Evolutionary conservation across 2,113 vertebrate species (phyloP).

Genomic region (Capra hircus): DNA sequence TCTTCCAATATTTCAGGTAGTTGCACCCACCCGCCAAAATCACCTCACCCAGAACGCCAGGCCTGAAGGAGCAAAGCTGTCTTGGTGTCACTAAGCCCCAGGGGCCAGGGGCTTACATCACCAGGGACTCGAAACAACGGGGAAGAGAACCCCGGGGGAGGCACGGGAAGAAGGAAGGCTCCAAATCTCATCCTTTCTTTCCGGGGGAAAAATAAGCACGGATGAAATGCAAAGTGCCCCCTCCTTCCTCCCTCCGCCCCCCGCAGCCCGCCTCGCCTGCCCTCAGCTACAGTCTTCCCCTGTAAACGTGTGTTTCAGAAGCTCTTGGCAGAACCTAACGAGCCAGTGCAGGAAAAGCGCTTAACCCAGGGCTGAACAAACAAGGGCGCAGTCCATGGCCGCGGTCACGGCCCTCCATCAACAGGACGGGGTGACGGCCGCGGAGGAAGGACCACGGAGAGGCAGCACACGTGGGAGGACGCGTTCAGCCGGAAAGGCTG

Average conservation of each 20-base stretch:
- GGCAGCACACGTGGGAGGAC: not conserved
- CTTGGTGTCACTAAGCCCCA: not conserved
- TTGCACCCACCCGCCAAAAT: not conserved
- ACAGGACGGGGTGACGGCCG: not conserved
- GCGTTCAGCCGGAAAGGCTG: not conserved
- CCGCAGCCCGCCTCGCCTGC: not conserved
- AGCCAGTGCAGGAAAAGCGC: not conserved
- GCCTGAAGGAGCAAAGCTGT: not conserved
- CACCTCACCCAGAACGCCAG: not conserved
- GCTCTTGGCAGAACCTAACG: not conserved
- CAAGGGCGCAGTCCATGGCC: not conserved
- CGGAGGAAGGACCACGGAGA: not conserved
- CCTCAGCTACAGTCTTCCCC: not conserved
- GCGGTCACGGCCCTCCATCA: not conserved
- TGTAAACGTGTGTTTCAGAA: not conserved
- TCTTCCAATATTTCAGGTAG: not conserved
- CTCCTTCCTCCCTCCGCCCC: fast-evolving
- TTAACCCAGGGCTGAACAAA: not conserved
- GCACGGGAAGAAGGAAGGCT: not conserved
- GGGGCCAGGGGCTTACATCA: not conserved
- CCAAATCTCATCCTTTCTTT: not conserved
- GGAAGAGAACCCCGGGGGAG: not conserved
- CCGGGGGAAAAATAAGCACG: not conserved
- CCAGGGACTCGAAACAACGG: not conserved
- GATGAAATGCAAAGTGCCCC: not conserved